These are phyloP conservation scores for Phthorimaea operculella DNA, from an alignment of 1,140 invertebrate genomes.

Conservation along the genomic window DNA sequence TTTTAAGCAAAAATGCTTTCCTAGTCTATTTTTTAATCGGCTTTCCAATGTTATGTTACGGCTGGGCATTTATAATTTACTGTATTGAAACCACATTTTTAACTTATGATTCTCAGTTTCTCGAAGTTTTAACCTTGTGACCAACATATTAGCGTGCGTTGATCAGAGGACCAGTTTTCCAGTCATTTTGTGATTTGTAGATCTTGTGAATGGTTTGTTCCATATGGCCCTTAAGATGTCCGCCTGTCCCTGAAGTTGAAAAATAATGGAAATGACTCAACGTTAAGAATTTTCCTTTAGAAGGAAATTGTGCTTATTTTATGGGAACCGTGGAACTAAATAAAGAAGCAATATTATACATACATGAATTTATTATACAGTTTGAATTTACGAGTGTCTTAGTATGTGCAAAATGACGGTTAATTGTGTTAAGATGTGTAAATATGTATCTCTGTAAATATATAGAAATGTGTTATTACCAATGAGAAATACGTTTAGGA, in stretches of 20 bases:
- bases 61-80: neutral
- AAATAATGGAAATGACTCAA: too few relatives aligned
- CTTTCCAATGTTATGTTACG: neutral
- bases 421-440: constrained; percentile 35
- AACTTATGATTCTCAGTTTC: neutral
- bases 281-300: too few relatives aligned
- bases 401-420: constrained; percentile 31
- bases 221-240: too few relatives aligned
- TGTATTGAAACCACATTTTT: neutral
- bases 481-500: constrained; percentile 44
- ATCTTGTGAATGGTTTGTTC: constrained; percentile 2
- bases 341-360: constrained; percentile 24
- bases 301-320: too few relatives aligned
- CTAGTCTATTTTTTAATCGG: neutral
- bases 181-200: constrained; percentile 21
- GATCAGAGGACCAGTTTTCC: constrained; percentile 16
- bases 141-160: constrained; percentile 5
- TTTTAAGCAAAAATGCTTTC: neutral
- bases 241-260: too few relatives aligned
- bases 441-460: constrained; percentile 48
- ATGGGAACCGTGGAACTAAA: too few relatives aligned
- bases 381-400: constrained; percentile 21
- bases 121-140: neutral
- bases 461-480: constrained; percentile 47
- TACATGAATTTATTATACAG: constrained; percentile 12